These are phyloP conservation scores for Argya squamiceps DNA, from an alignment of 2,797 vertebrate species.

Conservation along the genomic window DNA sequence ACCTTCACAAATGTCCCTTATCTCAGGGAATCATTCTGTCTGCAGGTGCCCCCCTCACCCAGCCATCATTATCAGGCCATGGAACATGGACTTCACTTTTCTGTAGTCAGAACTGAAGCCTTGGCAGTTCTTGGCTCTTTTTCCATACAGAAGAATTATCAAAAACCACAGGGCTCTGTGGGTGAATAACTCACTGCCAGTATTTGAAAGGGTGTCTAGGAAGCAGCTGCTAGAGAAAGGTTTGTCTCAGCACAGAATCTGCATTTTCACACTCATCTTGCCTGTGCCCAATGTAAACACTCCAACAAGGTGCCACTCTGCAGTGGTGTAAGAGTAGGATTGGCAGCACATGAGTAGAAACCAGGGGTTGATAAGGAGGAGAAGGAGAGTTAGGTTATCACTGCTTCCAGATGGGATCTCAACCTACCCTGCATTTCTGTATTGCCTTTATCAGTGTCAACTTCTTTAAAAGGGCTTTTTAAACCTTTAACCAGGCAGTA, in stretches of 20 bases:
- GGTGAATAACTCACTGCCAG: background rate
- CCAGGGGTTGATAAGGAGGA: background rate
- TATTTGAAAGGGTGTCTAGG: background rate
- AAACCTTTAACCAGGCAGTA: background rate
- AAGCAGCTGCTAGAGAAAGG: background rate
- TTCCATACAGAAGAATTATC: background rate
- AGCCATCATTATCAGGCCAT: background rate
- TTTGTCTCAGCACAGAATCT: background rate
- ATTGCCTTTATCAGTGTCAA: slow-evolving; percentile 4
- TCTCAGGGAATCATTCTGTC: background rate
- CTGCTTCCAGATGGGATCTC: background rate
- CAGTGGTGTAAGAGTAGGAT: background rate
- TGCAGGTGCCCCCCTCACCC: background rate
- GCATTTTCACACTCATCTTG: background rate
- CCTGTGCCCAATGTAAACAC: background rate
- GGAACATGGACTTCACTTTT: background rate
- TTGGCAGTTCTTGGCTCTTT: background rate
- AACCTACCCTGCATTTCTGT: background rate
- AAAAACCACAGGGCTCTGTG: background rate
- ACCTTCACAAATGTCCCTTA: background rate
- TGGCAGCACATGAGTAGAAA: background rate
- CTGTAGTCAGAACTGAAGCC: background rate
- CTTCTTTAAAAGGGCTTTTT: background rate
- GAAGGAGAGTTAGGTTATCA: background rate
- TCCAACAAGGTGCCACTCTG: background rate